Base-by-base conservation (phyloP, 1,140 invertebrate species). In the Papilio xuthus region DNA sequence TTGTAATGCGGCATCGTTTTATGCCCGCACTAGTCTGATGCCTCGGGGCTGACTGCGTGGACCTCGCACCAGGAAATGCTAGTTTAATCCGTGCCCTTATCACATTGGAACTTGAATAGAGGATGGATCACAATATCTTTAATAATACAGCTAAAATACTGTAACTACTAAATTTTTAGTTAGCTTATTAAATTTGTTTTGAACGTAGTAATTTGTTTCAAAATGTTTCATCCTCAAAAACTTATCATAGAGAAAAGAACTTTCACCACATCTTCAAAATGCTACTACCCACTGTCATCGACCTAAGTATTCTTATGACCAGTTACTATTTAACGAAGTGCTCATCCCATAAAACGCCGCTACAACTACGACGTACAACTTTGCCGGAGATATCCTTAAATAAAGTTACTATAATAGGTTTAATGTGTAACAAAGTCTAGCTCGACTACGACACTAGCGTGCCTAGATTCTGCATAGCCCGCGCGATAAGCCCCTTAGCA, bases 1-100 rank as follows among this genome's bases (percentile, higher is more conserved):
- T 67, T 79, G 85, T 86, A 85, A 83, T 83, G 82, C 80, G 18
- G 79, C 82, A 82, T 82, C 83, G 81, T 84, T 82, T 81, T 81
- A 79, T 78, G 73, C 53, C 71, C 42, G 79, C 44, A 67, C 42
- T 63, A 20, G 50, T 41, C 47, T 53, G 74, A 76, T 37, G 74
- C 74, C 74, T 32, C 53, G 70, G 71, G 77, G 70, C 26, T 71
- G 79, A 77, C 82, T 81, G 71, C 42, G n/a, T 71, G 77, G 76
- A 82, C 79, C 50, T 73, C 74, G 79, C 60, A 76, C 73, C 79
- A 44, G 63, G 73, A 76, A 78, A 47, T 78, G 50, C 78, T 80
- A 73, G 77, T 28, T 79, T 79, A 78, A 80, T 82, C 76, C 81
- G 79, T 82, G 80, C 79, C 80, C 79, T 78, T 53, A 75, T 75